Percentiles rank a stretch among this genome's conserved stretches.
Conservation (phyloP, 2,888 invertebrate genomes). For the Ormyrus rosae region DNA sequence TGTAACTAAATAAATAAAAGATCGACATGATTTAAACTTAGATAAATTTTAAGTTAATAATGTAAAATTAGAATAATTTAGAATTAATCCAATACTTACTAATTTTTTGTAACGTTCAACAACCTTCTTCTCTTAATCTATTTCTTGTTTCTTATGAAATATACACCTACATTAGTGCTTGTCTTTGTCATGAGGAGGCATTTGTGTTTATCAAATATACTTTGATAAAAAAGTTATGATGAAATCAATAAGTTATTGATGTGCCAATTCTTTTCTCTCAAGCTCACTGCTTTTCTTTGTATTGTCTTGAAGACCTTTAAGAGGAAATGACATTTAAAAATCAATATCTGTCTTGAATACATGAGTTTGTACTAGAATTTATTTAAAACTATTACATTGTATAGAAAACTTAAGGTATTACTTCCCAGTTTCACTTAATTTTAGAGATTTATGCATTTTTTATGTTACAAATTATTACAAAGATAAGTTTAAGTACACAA, state of each 20-base stretch:
- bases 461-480: too few relatives aligned
- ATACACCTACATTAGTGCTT: constrained; percentile 37
- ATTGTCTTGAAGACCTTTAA: constrained; percentile 22
- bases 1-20: too few relatives aligned
- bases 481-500: too few relatives aligned
- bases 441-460: too few relatives aligned
- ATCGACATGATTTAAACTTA: too few relatives aligned
- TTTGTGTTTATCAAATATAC: constrained; percentile 50
- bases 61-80: too few relatives aligned
- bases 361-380: too few relatives aligned
- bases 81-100: constrained; percentile 4
- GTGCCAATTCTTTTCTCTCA: constrained; percentile 24
- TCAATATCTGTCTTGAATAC: constrained; percentile 17
- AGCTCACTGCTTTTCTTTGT: constrained; percentile 36
- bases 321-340: constrained; percentile 30
- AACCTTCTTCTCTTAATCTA: constrained; percentile 36
- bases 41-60: too few relatives aligned
- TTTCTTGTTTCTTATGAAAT: constrained; percentile 33
- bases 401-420: too few relatives aligned
- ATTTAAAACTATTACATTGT: too few relatives aligned
- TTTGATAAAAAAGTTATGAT: constrained; percentile 51
- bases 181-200: constrained; percentile 47
- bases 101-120: constrained; percentile 39
- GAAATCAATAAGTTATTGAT: constrained; percentile 55
- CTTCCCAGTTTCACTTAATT: too few relatives aligned